A percentile compares a stretch with the other conserved stretches of the same genome.
Evolutionary conservation across 2,888 invertebrate genomes (phyloP).

Genomic region (Drosophila nigricruria): DNA sequence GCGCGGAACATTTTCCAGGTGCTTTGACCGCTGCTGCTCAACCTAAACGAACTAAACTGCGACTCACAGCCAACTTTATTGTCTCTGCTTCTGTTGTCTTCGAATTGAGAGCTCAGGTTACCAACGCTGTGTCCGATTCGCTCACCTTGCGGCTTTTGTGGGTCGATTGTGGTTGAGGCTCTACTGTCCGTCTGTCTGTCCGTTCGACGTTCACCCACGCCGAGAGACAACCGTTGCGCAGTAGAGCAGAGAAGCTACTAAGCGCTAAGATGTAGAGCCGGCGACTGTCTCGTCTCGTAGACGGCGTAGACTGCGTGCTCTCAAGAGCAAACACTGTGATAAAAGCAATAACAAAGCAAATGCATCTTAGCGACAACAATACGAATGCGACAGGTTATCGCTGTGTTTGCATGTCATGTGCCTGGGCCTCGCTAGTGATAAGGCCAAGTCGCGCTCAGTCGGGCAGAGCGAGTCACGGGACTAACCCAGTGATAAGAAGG

Average conservation of each 20-base stretch:
- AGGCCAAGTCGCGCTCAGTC: constrained; percentile 58
- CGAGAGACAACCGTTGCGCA: constrained; percentile 45
- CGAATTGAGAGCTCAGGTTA: constrained; percentile 45
- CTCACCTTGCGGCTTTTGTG: constrained; percentile 46
- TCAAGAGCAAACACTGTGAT: constrained; percentile 68
- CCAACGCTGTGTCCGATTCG: constrained; percentile 42
- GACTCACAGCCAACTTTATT: constrained; percentile 28
- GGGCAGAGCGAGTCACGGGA: constrained; percentile 70
- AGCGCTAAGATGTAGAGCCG: constrained; percentile 21
- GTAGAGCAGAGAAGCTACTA: constrained; percentile 53
- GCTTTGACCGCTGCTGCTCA: constrained; percentile 9
- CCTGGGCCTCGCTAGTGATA: constrained; percentile 49
- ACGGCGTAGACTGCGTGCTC: constrained; percentile 23
- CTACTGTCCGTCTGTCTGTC: constrained; percentile 9
- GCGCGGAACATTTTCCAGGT: constrained; percentile 78
- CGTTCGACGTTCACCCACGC: constrained; percentile 29
- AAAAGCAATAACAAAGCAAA: constrained; percentile 52
- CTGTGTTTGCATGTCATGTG: constrained; percentile 48
- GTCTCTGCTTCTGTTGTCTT: constrained; percentile 13
- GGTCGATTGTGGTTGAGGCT: constrained; percentile 41
- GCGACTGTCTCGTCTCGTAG: constrained; percentile 18
- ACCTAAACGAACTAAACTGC: constrained; percentile 32
- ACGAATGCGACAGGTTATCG: constrained; percentile 66
- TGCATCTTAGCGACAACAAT: constrained; percentile 31
- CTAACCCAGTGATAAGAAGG: constrained; percentile 43